Conservation (phyloP, 2,888 invertebrate genomes). For the Eilema depressum region DNA sequence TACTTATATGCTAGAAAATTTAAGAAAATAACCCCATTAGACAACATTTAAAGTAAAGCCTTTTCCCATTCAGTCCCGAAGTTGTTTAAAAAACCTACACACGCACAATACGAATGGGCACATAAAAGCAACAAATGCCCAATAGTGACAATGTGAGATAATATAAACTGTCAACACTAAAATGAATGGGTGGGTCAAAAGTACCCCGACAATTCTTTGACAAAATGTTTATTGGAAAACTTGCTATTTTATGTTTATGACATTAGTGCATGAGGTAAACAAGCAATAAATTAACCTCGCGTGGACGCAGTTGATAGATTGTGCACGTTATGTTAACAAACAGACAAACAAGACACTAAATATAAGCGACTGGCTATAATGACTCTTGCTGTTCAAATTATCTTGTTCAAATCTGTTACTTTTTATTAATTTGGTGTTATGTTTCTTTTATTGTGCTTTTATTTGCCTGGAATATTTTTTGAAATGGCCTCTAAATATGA, state of each 20-base stretch:
- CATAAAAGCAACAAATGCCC: conserved; percentile 17
- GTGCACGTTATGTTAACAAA: conserved; percentile 60
- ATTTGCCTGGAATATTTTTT: not conserved
- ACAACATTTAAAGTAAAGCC: not conserved
- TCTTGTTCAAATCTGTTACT: not conserved
- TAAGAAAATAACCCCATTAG: not conserved
- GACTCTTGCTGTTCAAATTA: not conserved
- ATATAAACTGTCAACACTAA: conserved; percentile 46
- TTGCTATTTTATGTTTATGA: conserved; percentile 56
- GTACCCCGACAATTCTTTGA: conserved; percentile 33
- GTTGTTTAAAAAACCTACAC: conserved; percentile 7
- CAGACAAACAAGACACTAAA: conserved; percentile 48
- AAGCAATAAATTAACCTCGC: conserved; percentile 70
- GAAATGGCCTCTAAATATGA: not conserved
- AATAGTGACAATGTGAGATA: conserved; percentile 25
- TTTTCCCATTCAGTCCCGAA: not conserved
- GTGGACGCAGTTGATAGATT: conserved; percentile 58
- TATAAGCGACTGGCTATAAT: conserved; percentile 2
- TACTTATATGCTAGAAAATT: not conserved
- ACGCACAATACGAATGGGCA: conserved; percentile 5
- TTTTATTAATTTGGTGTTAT: not conserved
- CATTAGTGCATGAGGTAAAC: conserved; percentile 66
- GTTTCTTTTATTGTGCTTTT: not conserved
- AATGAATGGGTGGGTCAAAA: conserved; percentile 44
- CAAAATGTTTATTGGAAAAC: conserved; percentile 49